These are phyloP conservation scores for Corythoichthys haematopterus DNA, from an alignment of 2,113 vertebrate species.

Conservation along the genomic window DNA sequence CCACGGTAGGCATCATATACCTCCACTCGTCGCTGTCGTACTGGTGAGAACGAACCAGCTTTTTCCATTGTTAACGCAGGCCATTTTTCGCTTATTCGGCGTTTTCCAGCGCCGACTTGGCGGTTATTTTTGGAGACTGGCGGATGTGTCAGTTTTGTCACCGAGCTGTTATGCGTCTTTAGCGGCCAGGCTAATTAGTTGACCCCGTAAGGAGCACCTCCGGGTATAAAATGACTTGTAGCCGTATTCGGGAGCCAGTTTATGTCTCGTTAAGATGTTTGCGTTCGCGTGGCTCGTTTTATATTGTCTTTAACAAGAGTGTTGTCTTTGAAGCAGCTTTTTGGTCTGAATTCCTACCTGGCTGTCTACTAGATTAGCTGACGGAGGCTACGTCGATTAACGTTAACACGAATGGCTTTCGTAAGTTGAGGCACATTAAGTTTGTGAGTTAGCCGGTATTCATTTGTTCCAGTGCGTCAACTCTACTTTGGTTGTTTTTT, in stretches of 20 bases:
- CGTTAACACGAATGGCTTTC: neutral
- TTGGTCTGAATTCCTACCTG: neutral
- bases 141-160: slow-evolving; percentile 14
- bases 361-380: neutral
- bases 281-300: neutral
- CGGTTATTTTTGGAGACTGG: slow-evolving; percentile 9
- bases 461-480: slow-evolving; percentile 2
- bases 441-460: neutral
- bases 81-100: neutral
- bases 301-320: neutral
- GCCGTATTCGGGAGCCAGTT: neutral
- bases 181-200: neutral
- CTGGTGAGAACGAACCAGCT: neutral
- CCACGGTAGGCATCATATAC: slow-evolving; percentile 24
- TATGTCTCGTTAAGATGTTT: neutral
- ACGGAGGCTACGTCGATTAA: neutral
- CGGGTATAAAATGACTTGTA: neutral
- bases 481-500: neutral
- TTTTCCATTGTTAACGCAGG: neutral
- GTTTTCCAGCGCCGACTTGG: slow-evolving; percentile 15
- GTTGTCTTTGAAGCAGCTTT: neutral
- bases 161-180: neutral
- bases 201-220: neutral
- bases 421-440: neutral
- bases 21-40: neutral